Conservation (phyloP, 2,797 vertebrate species). For the Morus bassanus region DNA sequence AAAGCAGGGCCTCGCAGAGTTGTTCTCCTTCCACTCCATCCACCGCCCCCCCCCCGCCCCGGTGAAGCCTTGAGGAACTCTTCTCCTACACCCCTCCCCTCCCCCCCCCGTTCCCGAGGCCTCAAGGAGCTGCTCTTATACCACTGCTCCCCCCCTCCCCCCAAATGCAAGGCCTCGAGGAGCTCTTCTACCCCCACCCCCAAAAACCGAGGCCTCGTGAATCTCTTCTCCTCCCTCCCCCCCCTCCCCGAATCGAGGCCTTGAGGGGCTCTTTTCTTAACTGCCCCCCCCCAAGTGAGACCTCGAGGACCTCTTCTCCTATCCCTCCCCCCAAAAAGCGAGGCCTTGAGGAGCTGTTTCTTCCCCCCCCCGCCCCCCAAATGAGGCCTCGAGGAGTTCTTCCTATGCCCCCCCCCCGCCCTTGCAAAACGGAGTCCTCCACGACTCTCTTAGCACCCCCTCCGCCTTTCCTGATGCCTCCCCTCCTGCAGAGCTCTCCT, state of each 20-base stretch:
- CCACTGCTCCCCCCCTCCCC: no score
- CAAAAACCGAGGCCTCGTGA: not conserved
- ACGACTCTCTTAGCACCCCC: accelerated
- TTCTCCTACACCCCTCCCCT: no score
- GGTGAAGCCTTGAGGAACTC: not conserved
- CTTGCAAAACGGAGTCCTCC: no score
- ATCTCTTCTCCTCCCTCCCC: not conserved
- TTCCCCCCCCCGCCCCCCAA: not conserved
- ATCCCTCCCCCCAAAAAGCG: no score
- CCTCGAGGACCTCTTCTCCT: not conserved
- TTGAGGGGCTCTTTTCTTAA: no score
- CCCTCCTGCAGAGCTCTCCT: not conserved
- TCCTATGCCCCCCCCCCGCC: no score
- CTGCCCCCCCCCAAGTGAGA: no score
- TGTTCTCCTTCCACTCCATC: not conserved
- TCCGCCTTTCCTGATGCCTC: accelerated
- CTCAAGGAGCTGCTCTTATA: not conserved
- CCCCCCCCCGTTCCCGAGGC: no score
- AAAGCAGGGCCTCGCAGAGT: no score
- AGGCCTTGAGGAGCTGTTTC: not conserved
- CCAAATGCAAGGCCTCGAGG: no score
- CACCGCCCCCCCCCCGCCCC: no score
- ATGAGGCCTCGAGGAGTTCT: not conserved
- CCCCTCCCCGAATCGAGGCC: not conserved
- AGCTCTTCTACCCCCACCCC: no score